Percentiles rank a stretch among this genome's conserved stretches.
Conservation (phyloP, 2,888 invertebrate genomes). For the Eilema griseolum region DNA sequence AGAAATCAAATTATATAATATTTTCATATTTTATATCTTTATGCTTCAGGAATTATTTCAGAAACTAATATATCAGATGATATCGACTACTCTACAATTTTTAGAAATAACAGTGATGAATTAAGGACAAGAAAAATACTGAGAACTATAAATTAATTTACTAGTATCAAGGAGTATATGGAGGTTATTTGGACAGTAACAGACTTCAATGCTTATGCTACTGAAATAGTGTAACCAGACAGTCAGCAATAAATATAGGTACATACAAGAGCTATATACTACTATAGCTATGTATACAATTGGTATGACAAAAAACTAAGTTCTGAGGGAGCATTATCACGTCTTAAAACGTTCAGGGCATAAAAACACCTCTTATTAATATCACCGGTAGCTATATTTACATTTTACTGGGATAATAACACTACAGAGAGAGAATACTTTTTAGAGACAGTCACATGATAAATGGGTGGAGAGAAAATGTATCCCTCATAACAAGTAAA, state of each 20-base stretch:
- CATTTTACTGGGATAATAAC: background rate
- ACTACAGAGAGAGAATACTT: constrained; percentile 21
- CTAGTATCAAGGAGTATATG: background rate
- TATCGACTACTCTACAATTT: background rate
- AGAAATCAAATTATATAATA: background rate
- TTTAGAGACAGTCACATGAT: constrained; percentile 61
- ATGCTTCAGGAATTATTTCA: background rate
- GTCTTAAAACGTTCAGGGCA: background rate
- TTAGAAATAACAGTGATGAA: background rate
- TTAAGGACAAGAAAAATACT: background rate
- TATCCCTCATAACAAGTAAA: constrained; percentile 8
- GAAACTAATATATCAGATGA: background rate
- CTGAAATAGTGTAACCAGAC: background rate
- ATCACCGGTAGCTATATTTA: background rate
- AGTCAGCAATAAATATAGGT: background rate
- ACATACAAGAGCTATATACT: background rate
- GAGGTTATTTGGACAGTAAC: background rate
- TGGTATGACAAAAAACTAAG: background rate
- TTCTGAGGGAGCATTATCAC: background rate
- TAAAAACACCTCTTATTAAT: background rate
- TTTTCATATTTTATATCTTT: background rate
- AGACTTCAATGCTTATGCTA: background rate
- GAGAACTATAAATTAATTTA: background rate
- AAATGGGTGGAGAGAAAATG: constrained; percentile 50
- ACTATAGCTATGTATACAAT: background rate